phyloP scores from a whole-genome alignment of 1,140 invertebrate species.

The Neomicropteryx cornuta region DNA sequence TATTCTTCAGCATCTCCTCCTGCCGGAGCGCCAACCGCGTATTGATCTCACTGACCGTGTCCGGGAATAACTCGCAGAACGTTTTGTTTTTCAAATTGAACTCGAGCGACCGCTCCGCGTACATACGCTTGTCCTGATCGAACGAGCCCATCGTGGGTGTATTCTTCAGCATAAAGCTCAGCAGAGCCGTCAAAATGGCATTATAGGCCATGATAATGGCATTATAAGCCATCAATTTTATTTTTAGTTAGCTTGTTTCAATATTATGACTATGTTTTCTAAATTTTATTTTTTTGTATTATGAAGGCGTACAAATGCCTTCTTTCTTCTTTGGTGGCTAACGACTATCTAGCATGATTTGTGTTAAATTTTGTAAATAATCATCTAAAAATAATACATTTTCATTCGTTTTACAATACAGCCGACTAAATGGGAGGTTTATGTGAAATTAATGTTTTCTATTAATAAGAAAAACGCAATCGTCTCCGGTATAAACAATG shows the following conservation, averaged over 20 bases:
- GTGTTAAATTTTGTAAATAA: too few relatives aligned
- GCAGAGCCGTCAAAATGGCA: conserved; percentile 87
- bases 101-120: conserved; percentile 77
- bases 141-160: conserved; percentile 93
- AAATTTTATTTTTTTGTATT: conserved; percentile 4
- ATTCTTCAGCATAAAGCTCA: conserved; percentile 90
- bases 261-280: neutral
- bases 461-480: too few relatives aligned
- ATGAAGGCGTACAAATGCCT: too few relatives aligned
- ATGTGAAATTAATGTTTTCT: too few relatives aligned
- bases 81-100: conserved; percentile 86
- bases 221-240: neutral
- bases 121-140: conserved; percentile 76
- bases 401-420: too few relatives aligned
- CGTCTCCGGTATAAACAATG: too few relatives aligned
- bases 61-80: conserved; percentile 88
- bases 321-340: too few relatives aligned
- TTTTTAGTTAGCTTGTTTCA: neutral
- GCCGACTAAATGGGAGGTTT: too few relatives aligned
- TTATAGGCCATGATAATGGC: too few relatives aligned
- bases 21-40: conserved; percentile 25
- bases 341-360: too few relatives aligned
- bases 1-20: conserved; percentile 35
- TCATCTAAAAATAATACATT: too few relatives aligned
- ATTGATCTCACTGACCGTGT: conserved; percentile 50